Base-by-base conservation (phyloP, 2,888 invertebrate species). In the Syrista parreyssii region DNA sequence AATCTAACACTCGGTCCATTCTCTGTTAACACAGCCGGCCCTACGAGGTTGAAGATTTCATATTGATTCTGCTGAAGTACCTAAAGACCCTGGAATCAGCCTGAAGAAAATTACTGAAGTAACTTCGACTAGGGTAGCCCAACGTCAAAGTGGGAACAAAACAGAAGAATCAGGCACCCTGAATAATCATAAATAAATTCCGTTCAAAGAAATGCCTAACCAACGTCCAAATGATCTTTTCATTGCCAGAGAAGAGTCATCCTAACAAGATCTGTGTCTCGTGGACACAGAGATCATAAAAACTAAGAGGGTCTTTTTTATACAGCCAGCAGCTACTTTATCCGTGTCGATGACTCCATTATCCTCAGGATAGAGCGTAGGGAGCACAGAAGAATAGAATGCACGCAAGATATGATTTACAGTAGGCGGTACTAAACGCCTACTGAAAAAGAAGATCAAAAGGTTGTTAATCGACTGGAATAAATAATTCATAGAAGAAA, bases 41-140 rank as follows among this genome's bases (percentile, higher is more conserved):
- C 80, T 84, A 83, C 79, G 84, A 85, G 83, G 85, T 83, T 85
- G 83, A 85, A 85, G 83, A 83, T 81, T 85, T 78, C 79, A 74
- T 82, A 84, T 85, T 83, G 85, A 85, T 85, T 81, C 55, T 9
- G 23, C 55, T 23, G 9, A 55, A 55, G 55, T 55, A 55, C 55
- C 23, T 23, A 55, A 55, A 55, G 23, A 55, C 55, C 23, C 9
- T 15, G 9, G 23, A 55, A 9, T 1, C 55, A 23, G 23, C 1
- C 23, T 9, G 23, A 55, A 23, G 55, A 23, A 55, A 55, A 23
- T 55, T 23, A 9, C 55, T 55, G 23, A 55, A 55, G 55, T 55
- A 55, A 55, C 23, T 23, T 55, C 55, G 23, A 55, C 9, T 23
- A 55, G 9, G 1, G 9, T 12, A 3, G 9, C 9, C 55, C 23